Conservation (phyloP, 2,797 vertebrate genomes). For the Serranus cabrilla region DNA sequence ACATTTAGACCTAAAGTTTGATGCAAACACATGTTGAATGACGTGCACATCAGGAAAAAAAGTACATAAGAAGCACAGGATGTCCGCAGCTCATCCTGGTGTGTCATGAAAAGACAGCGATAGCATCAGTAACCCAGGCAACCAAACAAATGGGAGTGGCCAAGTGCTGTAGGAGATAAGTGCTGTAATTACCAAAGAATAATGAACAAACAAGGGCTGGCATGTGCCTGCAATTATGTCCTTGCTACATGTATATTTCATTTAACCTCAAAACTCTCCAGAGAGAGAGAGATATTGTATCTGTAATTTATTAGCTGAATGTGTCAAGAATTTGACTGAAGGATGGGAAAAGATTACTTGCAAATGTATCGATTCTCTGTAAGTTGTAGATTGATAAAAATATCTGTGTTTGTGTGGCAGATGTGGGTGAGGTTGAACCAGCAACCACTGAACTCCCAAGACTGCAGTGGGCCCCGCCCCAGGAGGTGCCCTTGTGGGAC, state of each 20-base stretch:
- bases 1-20: too few species aligned
- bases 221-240: slow-evolving; percentile 35
- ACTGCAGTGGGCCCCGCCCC: slow-evolving; percentile 76
- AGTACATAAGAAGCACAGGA: slow-evolving; percentile 53
- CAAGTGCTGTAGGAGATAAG: slow-evolving; percentile 60
- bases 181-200: slow-evolving; percentile 39
- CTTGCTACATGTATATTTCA: neutral
- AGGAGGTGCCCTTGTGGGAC: slow-evolving; percentile 90
- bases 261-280: neutral
- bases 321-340: neutral
- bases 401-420: slow-evolving; percentile 40
- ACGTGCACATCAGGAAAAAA: too few species aligned
- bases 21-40: too few species aligned
- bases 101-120: slow-evolving; percentile 52
- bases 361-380: neutral
- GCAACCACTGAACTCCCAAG: slow-evolving; percentile 64
- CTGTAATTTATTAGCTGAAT: neutral
- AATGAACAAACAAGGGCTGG: slow-evolving; percentile 45
- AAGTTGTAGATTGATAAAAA: neutral
- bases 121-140: slow-evolving; percentile 56
- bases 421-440: slow-evolving; percentile 29
- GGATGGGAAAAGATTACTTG: too few species aligned
- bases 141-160: slow-evolving; percentile 57
- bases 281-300: neutral
- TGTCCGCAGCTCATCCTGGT: slow-evolving; percentile 44